Base-by-base conservation (phyloP, 2,888 invertebrate genomes). In the Melanophora roralis region DNA sequence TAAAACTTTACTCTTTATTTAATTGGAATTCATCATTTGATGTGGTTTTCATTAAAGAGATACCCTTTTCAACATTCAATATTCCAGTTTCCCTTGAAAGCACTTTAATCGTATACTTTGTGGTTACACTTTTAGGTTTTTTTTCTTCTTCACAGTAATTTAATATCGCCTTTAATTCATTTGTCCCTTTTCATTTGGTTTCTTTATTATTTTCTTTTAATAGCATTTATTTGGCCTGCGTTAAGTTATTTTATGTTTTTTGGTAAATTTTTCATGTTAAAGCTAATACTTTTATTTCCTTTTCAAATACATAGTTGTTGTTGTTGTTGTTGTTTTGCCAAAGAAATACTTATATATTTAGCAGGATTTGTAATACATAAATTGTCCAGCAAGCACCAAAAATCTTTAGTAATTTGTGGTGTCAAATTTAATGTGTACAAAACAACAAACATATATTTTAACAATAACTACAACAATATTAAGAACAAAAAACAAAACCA, bases 331-430 rank as follows among this genome's bases (percentile, higher is more conserved):
- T 38, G 6, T 38, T 47, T 14, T n/a, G 47, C 47, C 45, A 47
- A 5, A 27, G 27, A 5, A 6, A 27, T n/a, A 34, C 47, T 32
- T 47, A 64, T 51, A 49, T 36, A 59, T 69, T 76, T 64, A 55
- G 57, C 23, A 16, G 67, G 71, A 65, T 72, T 79, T 74, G n/a
- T 65, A 65, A 47, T 47, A 43, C 19, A 7, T 0, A 45, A 45
- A 11, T 14, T 2, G 14, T 8, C 11, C 27, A 19, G 16, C 21
- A 38, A n/a, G n/a, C 47, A 62, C 59, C 45, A 51, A 40, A 45
- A 69, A 65, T 71, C 67, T 79, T 75, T 75, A 71, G 75, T 67
- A 79, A 79, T 79, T 79, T 79, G 79, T 75, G 79, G 78, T 73
- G 78, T 73, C 73, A 78, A 73, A 73, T 78, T 78, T 68, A 57